Base-by-base conservation (phyloP, 2,113 vertebrate genomes). In the Ploceus nigricollis region DNA sequence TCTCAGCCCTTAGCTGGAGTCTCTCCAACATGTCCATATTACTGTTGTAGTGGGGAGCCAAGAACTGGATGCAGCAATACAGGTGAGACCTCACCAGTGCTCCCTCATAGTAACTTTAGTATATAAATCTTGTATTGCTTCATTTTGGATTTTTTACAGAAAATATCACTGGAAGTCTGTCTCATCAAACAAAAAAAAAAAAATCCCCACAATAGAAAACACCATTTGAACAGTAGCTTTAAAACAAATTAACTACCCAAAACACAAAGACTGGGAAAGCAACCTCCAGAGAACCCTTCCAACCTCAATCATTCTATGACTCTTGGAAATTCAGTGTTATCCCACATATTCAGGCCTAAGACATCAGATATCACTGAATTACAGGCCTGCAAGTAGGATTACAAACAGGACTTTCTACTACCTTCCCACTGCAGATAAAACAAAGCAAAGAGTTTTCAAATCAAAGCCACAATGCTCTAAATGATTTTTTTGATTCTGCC, bases 91-190 rank as follows among this genome's bases (percentile, higher is more conserved):
- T 78, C 47, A 94, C 6, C 28, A 71, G 16, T 4, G 23, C 35
- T 28, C 70, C 14, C 25, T 58, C 33, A 21, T 0, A 47, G 13
- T 8, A 87, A 57, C 13, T 70, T 63, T 1, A 39, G 15, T 2
- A 17, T 10, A 30, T 2, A 73, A 39, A 61, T 37, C 30, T 63
- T 40, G 3, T 19, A 51, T 20, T 39, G 39, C 5, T 56, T 10
- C 0, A 0, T 9, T 54, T 69, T 4, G 1, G 6, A 1, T 12
- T 80, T 65, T 47, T 68, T 30, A 5, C 39, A 56, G 31, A 19
- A 66, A 71, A 33, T 18, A 48, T 11, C 35, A 56, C 7, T 44
- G 11, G 6, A 88, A 80, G 21, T 31, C 72, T 22, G 13, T 60
- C 33, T 69, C 12, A 61, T 28, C 2, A 53, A 85, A 75, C 30